Evolutionary conservation across 2,113 vertebrate species (phyloP).

Genomic region (Alaudala cheleensis): DNA sequence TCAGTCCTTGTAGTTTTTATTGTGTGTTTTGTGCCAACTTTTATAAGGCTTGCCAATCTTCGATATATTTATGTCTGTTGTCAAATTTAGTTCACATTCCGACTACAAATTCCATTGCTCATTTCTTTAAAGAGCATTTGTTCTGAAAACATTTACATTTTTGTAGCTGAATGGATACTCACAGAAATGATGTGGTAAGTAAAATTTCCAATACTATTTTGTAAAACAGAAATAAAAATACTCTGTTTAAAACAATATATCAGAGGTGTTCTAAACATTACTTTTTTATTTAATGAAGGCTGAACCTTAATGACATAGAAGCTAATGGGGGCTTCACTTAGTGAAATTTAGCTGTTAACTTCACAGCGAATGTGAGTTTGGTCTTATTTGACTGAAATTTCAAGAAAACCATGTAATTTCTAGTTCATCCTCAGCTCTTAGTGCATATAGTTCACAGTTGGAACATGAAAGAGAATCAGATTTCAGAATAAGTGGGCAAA

Average conservation of each 20-base stretch:
- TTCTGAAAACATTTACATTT: not conserved
- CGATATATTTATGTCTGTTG: not conserved
- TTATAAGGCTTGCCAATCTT: not conserved
- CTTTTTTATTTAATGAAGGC: not conserved
- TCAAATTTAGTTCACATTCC: not conserved
- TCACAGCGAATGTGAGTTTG: not conserved
- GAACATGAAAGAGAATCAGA: not conserved
- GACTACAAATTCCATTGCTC: not conserved
- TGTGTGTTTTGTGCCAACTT: not conserved
- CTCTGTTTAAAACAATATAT: not conserved
- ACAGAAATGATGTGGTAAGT: not conserved
- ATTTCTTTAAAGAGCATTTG: not conserved
- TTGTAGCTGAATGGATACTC: not conserved
- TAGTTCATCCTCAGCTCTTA: not conserved
- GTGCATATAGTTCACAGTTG: not conserved
- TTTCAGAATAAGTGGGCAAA: not conserved
- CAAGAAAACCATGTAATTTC: rapidly evolving
- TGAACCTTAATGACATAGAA: not conserved
- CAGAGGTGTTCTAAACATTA: not conserved
- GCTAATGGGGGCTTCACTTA: not conserved
- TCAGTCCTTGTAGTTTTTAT: not conserved
- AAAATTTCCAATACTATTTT: not conserved
- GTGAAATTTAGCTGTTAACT: not conserved
- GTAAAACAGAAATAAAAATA: not conserved
- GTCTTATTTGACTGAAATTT: not conserved